Conservation (phyloP, 2,113 vertebrate species). For the Oceanites oceanicus region DNA sequence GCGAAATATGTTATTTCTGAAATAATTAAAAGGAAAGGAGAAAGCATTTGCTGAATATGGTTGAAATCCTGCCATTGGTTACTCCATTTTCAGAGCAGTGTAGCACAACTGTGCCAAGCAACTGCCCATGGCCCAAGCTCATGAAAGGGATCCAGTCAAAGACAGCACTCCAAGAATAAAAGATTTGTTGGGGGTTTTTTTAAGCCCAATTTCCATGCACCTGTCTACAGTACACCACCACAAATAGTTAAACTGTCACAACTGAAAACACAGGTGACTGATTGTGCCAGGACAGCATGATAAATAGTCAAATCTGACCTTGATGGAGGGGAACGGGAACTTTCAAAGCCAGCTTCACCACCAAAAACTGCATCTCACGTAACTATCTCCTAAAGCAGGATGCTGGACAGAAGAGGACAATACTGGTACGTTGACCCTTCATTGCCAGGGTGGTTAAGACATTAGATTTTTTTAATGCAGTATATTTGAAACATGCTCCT, state of each 20-base stretch:
- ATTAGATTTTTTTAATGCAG: background rate
- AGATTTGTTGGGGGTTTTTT: background rate
- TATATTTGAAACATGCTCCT: background rate
- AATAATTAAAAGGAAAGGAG: background rate
- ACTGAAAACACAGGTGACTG: background rate
- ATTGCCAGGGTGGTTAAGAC: background rate
- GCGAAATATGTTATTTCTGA: background rate
- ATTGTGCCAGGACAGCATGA: background rate
- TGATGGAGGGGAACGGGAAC: background rate
- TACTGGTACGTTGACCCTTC: background rate
- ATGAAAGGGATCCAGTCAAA: background rate
- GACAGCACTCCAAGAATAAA: background rate
- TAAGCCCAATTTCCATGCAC: background rate
- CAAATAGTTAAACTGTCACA: background rate
- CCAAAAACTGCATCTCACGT: background rate
- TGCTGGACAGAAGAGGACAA: background rate
- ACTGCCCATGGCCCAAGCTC: background rate
- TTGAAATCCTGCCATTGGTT: background rate
- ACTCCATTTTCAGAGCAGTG: background rate
- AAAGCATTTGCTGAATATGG: background rate
- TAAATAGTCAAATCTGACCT: background rate
- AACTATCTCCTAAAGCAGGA: background rate
- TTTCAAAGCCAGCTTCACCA: background rate
- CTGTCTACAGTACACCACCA: background rate
- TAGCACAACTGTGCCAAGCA: background rate